Percentiles rank a stretch among this genome's conserved stretches.
Evolutionary conservation across 2,888 invertebrate genomes (phyloP).

Genomic region (Pachliopta kotzebuea): DNA sequence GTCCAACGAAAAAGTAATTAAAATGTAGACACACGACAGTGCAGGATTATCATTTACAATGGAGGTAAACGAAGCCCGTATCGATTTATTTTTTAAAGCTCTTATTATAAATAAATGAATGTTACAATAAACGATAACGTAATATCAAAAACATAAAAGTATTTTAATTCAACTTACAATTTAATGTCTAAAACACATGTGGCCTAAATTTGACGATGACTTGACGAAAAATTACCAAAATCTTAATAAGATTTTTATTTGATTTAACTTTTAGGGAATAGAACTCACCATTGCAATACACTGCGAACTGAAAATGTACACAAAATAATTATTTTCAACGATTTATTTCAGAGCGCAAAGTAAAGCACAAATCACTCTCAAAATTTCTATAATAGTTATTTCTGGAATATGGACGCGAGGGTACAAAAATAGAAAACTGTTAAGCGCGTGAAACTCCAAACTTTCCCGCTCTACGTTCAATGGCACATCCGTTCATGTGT

Average conservation of each 20-base stretch:
- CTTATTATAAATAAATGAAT: too few relatives aligned
- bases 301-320: not conserved
- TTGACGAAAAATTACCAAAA: conserved; percentile 17
- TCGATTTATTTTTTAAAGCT: too few relatives aligned
- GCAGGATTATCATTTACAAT: too few relatives aligned
- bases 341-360: conserved; percentile 38
- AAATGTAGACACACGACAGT: too few relatives aligned
- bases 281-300: conserved; percentile 18
- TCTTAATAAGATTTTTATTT: not conserved
- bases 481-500: conserved; percentile 16
- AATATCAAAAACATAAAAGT: not conserved
- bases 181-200: conserved; percentile 10
- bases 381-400: conserved; percentile 64
- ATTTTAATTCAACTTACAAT: not conserved
- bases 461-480: conserved; percentile 55
- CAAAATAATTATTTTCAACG: conserved; percentile 37
- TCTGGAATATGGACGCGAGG: conserved; percentile 62
- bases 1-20: too few relatives aligned
- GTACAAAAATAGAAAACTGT: conserved; percentile 63
- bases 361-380: conserved; percentile 47
- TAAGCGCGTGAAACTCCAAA: conserved; percentile 47
- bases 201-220: conserved; percentile 24
- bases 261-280: not conserved
- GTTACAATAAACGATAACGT: too few relatives aligned
- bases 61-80: too few relatives aligned